These are phyloP conservation scores for Eupsittula cactorum DNA, from an alignment of 2,113 vertebrate species.

Conservation along the genomic window DNA sequence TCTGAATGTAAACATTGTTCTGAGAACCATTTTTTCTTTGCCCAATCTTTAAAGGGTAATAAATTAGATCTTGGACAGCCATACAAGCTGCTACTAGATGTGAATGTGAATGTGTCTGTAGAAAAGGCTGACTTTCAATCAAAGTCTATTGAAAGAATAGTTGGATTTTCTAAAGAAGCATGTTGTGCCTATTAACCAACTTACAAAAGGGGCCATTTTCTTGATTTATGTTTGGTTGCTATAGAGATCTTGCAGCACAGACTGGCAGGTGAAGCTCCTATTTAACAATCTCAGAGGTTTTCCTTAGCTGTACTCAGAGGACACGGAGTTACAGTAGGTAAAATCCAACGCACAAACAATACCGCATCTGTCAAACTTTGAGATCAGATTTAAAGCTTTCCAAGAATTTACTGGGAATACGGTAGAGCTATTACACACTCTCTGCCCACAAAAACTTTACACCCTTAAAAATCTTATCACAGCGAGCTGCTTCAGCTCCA, in stretches of 20 bases:
- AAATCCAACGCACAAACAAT: slow-evolving; percentile 58
- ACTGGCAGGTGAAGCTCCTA: slow-evolving; percentile 81
- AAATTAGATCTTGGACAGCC: slow-evolving; percentile 89
- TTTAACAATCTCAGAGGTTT: slow-evolving; percentile 79
- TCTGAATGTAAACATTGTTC: slow-evolving; percentile 89
- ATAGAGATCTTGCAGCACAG: slow-evolving; percentile 82
- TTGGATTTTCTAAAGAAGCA: slow-evolving; percentile 92
- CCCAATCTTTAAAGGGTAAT: slow-evolving; percentile 90
- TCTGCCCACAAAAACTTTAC: background rate
- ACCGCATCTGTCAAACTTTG: slow-evolving; percentile 24
- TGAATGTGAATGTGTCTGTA: slow-evolving; percentile 89
- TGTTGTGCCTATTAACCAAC: slow-evolving; percentile 97
- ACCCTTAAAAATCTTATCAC: background rate
- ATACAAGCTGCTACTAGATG: slow-evolving; percentile 92
- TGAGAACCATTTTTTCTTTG: slow-evolving; percentile 85
- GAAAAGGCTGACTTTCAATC: slow-evolving; percentile 92
- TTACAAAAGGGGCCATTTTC: slow-evolving; percentile 91
- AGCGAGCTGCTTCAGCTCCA: background rate
- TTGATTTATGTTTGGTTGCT: slow-evolving; percentile 91
- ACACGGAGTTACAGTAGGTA: slow-evolving; percentile 40
- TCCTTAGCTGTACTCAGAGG: slow-evolving; percentile 72
- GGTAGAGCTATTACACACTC: background rate
- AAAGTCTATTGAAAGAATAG: slow-evolving; percentile 94
- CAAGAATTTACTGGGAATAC: background rate
- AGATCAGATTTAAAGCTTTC: slow-evolving; percentile 36